phyloP scores from a whole-genome alignment of 2,113 vertebrate genomes.

The Oreochromis aureus region DNA sequence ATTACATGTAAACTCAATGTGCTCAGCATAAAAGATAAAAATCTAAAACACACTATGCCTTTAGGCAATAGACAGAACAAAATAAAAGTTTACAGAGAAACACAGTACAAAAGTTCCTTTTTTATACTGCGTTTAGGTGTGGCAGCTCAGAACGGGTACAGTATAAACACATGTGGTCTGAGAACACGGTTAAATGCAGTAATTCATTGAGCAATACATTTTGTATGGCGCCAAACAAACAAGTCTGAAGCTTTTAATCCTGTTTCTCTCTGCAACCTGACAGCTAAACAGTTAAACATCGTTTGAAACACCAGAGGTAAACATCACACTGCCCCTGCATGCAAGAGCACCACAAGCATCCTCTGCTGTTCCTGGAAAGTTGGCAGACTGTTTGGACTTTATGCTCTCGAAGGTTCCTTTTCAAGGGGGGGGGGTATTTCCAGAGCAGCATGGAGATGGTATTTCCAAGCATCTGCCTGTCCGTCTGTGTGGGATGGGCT shows the following conservation, averaged over 20 bases:
- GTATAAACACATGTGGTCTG: background rate
- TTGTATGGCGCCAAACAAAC: background rate
- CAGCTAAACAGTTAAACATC: background rate
- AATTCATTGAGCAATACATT: background rate
- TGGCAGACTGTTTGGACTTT: background rate
- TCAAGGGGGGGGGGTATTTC: slow-evolving; percentile 18
- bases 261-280: background rate
- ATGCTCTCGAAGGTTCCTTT: background rate
- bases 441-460: slow-evolving; percentile 5
- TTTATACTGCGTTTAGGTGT: background rate
- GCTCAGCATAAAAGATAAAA: background rate
- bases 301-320: background rate
- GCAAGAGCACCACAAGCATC: background rate
- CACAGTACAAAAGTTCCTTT: background rate
- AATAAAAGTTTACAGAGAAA: background rate
- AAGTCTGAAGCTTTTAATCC: background rate
- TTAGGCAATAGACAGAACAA: background rate
- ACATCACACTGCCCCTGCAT: background rate
- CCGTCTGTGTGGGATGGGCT: background rate
- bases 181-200: background rate
- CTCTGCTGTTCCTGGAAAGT: slow-evolving; percentile 26
- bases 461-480: slow-evolving; percentile 3
- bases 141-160: background rate
- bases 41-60: background rate
- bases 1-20: background rate